A percentile compares a stretch with the other conserved stretches of the same genome.
These are phyloP conservation scores for Semotilus atromaculatus DNA, from an alignment of 2,797 vertebrate genomes.

Conservation along the genomic window DNA sequence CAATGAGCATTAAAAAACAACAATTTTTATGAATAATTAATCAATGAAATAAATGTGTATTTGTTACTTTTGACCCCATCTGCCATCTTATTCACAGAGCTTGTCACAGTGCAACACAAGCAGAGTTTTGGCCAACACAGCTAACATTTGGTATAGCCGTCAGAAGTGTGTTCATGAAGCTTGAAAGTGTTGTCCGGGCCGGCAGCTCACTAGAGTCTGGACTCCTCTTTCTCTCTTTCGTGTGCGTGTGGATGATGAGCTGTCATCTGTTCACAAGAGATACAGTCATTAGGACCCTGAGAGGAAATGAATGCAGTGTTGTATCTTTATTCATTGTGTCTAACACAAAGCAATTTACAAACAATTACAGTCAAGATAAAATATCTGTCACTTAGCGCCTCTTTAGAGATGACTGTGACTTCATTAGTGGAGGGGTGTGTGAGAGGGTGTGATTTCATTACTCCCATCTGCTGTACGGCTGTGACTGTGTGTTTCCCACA, in stretches of 20 bases:
- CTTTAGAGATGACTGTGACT: conserved; percentile 42
- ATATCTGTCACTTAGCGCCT: conserved; percentile 37
- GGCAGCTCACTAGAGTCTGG: not conserved
- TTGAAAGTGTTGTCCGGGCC: not conserved
- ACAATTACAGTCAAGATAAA: conserved; percentile 46
- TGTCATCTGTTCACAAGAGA: conserved; percentile 18
- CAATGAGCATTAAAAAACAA: too few relatives aligned
- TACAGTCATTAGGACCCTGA: conserved; percentile 12
- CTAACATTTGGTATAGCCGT: not conserved
- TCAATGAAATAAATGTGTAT: not conserved
- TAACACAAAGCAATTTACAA: conserved; percentile 44
- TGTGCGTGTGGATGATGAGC: conserved; percentile 13
- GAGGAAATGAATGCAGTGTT: conserved; percentile 20
- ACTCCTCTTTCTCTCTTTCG: not conserved
- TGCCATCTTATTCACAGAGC: not conserved
- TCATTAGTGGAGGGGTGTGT: conserved; percentile 35
- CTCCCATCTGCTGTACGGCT: conserved; percentile 25
- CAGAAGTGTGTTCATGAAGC: not conserved
- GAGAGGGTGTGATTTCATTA: conserved; percentile 47
- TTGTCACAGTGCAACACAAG: not conserved
- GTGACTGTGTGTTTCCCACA: conserved; percentile 7
- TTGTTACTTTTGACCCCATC: conserved; percentile 4
- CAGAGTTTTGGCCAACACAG: not conserved
- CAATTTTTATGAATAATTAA: too few relatives aligned
- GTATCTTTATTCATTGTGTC: conserved; percentile 39